Evolutionary conservation across 2,888 invertebrate genomes (phyloP).

Genomic region (Lucinisca nassula): DNA sequence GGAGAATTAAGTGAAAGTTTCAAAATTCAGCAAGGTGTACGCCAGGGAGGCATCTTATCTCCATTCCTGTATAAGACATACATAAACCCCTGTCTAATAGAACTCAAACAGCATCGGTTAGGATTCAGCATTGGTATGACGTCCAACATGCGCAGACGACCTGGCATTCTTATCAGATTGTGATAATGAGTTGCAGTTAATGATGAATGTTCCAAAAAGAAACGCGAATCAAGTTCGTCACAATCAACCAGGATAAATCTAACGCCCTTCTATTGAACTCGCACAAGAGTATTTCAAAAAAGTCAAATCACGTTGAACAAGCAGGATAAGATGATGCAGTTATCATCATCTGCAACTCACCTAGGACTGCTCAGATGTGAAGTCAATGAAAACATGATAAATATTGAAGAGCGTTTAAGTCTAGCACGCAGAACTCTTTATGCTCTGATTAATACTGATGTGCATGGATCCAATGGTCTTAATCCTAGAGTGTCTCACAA

Average conservation of each 20-base stretch:
- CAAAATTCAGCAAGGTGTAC: conserved; percentile 10
- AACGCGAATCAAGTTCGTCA: not conserved
- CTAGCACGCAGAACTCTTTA: not conserved
- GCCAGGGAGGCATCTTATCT: conserved; percentile 21
- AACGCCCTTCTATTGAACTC: not conserved
- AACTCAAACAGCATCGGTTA: not conserved
- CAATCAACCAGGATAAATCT: not conserved
- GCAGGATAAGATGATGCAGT: not conserved
- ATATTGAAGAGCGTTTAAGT: not conserved
- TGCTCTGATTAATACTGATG: not conserved
- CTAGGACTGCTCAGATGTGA: not conserved
- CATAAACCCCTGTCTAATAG: conserved; percentile 18
- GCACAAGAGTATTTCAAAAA: not conserved
- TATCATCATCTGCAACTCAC: not conserved
- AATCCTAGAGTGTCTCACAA: not conserved
- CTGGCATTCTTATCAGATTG: not conserved
- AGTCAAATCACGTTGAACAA: not conserved
- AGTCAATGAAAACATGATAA: not conserved
- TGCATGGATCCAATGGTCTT: conserved; percentile 24
- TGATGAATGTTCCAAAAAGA: not conserved
- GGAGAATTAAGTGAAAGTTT: not conserved
- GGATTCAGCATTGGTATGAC: conserved; percentile 8
- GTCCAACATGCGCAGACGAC: not conserved
- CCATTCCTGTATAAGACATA: conserved; percentile 20
- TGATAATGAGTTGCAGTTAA: not conserved